Base-by-base conservation (phyloP, 1,140 invertebrate species). In the Heliconius hermathena region DNA sequence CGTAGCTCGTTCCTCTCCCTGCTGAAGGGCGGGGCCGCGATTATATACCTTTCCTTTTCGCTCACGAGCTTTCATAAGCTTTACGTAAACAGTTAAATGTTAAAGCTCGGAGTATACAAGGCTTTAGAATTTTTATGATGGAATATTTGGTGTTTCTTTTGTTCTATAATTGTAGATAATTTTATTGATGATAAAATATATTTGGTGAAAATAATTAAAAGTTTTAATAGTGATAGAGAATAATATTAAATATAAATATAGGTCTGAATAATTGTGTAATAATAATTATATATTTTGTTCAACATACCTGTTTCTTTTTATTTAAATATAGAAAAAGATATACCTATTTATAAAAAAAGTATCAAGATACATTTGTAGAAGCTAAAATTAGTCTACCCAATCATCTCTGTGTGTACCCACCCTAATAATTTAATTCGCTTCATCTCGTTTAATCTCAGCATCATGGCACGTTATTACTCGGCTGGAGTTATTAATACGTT, bases 391-490 rank as follows among this genome's bases (percentile, higher is more conserved):
- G 18, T 52, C 49, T 52, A 26, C 3, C 13, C 22, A 66, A 66
- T 11, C 22, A 16, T 5, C 33, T 46, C 76, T 33, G 57, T 77
- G 86, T 86, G 77, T 36, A 80, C 3, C 79, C 9, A 73, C 41
- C 86, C 66, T 86, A 79, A 87, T 73, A 80, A 82, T 90, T 92
- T 89, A 90, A 92, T 90, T 84, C 82, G 76, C 52, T 84, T 87
- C 85, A 88, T 88, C 81, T 85, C 82, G 77, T 72, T 82, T 83
- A 87, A 88, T 81, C 81, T 86, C 86, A 90, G 81, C 87, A 91
- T 92, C 87, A 92, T 92, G 84, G 85, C 78, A 76, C 87, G 85
- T 92, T 90, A 90, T 92, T 88, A 86, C 87, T 76, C 70, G 78
- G 81, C 80, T 71, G 74, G 71, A 85, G 84, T 85, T 90, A 90